phyloP scores from a whole-genome alignment of 2,888 invertebrate genomes.

The Macaria notata region DNA sequence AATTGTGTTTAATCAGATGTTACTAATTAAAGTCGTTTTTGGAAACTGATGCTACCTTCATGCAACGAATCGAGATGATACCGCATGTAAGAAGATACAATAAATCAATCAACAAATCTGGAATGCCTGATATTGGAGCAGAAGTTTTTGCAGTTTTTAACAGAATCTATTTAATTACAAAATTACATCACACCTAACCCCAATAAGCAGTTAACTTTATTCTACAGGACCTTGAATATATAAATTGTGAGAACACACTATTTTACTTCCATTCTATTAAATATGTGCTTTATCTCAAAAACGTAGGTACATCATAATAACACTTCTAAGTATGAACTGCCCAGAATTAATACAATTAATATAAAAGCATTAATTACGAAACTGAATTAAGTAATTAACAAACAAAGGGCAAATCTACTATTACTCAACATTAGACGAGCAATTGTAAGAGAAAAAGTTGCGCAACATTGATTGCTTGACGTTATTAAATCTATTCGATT shows the following conservation, averaged over 20 bases:
- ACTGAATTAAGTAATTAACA: slow-evolving; percentile 15
- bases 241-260: neutral
- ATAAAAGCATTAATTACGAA: slow-evolving; percentile 13
- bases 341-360: neutral
- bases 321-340: neutral
- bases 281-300: slow-evolving; percentile 12
- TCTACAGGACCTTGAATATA: too few relatives aligned
- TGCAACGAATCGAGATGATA: too few relatives aligned
- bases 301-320: neutral
- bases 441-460: slow-evolving; percentile 15
- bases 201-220: too few relatives aligned
- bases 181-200: too few relatives aligned
- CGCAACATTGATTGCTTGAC: slow-evolving; percentile 11
- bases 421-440: slow-evolving; percentile 14
- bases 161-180: too few relatives aligned
- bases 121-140: too few relatives aligned
- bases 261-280: neutral
- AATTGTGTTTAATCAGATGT: too few relatives aligned
- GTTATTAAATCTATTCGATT: slow-evolving; percentile 20
- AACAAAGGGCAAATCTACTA: slow-evolving; percentile 11
- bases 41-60: too few relatives aligned
- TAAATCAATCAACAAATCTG: too few relatives aligned
- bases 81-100: too few relatives aligned
- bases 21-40: too few relatives aligned
- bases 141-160: too few relatives aligned